Conservation (phyloP, 1,140 invertebrate species). For the Aphaenogaster ashmeadi region DNA sequence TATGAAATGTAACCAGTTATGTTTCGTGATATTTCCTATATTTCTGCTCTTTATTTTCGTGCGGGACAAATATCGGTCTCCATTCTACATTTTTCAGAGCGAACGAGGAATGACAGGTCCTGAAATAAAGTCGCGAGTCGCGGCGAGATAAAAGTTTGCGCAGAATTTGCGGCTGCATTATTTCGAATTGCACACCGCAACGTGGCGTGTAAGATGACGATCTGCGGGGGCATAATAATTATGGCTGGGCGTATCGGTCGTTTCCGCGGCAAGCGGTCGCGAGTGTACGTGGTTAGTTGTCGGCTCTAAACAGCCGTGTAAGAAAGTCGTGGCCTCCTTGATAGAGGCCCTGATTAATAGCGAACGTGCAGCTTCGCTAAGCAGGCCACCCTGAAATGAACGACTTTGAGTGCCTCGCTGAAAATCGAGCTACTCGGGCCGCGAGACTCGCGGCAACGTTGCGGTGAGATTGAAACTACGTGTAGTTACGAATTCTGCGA, state of each 20-base stretch:
- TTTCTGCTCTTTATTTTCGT: not conserved
- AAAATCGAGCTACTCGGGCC: not conserved
- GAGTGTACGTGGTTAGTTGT: constrained; percentile 1
- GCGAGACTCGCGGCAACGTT: not conserved
- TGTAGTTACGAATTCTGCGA: not conserved
- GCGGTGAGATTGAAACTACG: not conserved
- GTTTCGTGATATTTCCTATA: not conserved
- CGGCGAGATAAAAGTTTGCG: constrained; percentile 37
- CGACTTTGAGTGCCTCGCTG: not conserved
- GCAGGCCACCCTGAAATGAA: constrained; percentile 35
- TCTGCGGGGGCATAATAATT: constrained; percentile 52
- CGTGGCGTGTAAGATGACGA: constrained; percentile 59
- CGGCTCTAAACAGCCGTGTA: constrained; percentile 29
- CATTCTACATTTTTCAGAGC: not conserved
- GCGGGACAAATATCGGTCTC: not conserved
- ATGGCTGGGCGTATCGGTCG: constrained; percentile 41
- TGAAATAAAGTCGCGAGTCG: constrained; percentile 12
- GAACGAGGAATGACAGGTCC: not conserved
- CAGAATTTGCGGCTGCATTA: constrained; percentile 20
- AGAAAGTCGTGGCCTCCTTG: constrained; percentile 51
- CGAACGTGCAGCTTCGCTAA: constrained; percentile 19
- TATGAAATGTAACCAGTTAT: not conserved
- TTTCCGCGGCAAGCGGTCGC: constrained; percentile 3
- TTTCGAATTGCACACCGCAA: constrained; percentile 18
- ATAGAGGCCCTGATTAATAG: constrained; percentile 49